Base-by-base conservation (phyloP, 2,113 vertebrate species). In the Boleophthalmus pectinirostris region DNA sequence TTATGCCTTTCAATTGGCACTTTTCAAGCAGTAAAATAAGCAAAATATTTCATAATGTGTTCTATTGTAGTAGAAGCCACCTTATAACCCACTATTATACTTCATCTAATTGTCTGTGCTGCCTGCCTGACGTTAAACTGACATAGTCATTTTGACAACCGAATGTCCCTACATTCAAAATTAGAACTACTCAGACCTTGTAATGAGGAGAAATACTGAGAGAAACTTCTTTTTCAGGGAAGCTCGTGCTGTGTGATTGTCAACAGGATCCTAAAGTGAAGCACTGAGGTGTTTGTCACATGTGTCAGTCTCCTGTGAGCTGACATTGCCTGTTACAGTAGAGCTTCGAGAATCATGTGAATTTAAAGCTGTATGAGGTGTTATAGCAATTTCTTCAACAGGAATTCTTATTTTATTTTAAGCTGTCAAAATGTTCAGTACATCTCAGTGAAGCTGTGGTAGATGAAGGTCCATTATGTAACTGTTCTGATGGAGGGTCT, bases 161-260 rank as follows among this genome's bases (percentile, higher is more conserved):
- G 23, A 24, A 58, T 3, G 14, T 25, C 56, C 23, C 5, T 58
- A 15, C 0, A 15, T 3, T 58, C 23, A 58, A 58, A 58, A 25
- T 21, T 54, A 58, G 23, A 25, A 58, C 12, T 25, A 58, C 12
- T 1, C 4, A 14, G 54, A 53, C n/a, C 51, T 54, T n/a, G 12
- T 25, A 15, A 25, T 24, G 56, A 25, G 24, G 23, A 58, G 38
- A 29, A 29, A 29, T n/a, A 12, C 4, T 13, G 23, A 25, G 56
- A 25, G 25, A 25, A 25, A 4, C 23, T 15, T 15, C 13, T 58
- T 58, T 15, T 15, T 66, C 21, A 72, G 66, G 61, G 60, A 10
- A 38, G 18, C 20, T n/a, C 2, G 10, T 64, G 61, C 38, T 47
- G 46, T 58, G 45, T 11, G 15, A 68, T 57, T 77, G 74, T 79